phyloP scores from a whole-genome alignment of 2,113 vertebrate species.

The Oxyura jamaicensis region DNA sequence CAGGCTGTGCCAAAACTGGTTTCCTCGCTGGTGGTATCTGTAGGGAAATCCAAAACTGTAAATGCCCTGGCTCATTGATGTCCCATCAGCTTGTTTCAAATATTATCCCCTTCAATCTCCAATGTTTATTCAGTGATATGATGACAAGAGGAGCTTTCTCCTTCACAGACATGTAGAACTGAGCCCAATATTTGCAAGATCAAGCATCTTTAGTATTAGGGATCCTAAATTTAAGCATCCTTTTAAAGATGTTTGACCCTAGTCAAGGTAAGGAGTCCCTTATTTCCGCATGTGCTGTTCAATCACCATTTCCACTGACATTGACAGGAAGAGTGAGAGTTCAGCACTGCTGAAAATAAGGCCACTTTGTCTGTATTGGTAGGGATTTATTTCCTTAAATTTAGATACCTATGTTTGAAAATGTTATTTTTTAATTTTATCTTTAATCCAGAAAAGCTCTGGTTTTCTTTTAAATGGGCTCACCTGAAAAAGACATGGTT shows the following conservation, averaged over 20 bases:
- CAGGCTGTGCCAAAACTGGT: conserved; percentile 90
- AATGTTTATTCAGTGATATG: background rate
- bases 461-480: background rate
- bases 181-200: background rate
- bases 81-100: background rate
- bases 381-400: background rate
- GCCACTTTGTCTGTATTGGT: background rate
- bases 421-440: background rate
- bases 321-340: background rate
- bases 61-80: background rate
- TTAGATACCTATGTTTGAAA: background rate
- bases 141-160: background rate
- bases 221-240: background rate
- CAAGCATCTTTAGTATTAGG: background rate
- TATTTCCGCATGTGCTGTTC: background rate
- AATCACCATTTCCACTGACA: background rate
- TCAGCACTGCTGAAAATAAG: background rate
- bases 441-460: background rate
- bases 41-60: conserved; percentile 33
- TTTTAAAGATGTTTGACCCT: background rate
- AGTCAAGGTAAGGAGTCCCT: background rate
- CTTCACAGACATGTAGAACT: background rate
- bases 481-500: background rate
- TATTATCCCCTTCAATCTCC: background rate
- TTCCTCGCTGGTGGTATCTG: conserved; percentile 90